Conservation (phyloP, 2,797 vertebrate genomes). For the Enteromius paludinosus region DNA sequence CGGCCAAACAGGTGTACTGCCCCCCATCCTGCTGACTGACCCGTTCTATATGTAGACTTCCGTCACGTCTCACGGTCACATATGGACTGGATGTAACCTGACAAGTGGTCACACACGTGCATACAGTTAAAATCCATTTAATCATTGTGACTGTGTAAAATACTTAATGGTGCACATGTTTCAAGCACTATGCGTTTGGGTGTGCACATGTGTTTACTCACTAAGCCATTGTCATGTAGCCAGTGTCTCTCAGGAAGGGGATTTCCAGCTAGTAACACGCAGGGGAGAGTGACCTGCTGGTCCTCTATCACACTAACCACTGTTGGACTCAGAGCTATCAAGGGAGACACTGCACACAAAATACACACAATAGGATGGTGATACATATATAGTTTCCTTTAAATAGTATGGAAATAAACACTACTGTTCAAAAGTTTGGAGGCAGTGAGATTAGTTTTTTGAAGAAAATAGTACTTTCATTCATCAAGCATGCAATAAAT, state of each 20-base stretch:
- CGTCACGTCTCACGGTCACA: conserved; percentile 85
- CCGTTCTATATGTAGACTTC: conserved; percentile 93
- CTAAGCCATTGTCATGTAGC: conserved; percentile 89
- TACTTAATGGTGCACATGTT: not conserved
- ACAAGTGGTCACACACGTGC: not conserved
- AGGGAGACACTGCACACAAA: conserved; percentile 80
- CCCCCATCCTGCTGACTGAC: conserved; percentile 86
- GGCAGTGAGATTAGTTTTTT: not conserved
- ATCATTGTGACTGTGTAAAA: not conserved
- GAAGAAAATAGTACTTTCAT: not conserved
- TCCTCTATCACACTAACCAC: conserved; percentile 88
- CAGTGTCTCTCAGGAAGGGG: conserved; percentile 92
- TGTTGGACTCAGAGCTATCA: conserved; percentile 88
- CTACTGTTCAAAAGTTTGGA: not conserved
- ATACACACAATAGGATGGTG: conserved; percentile 51
- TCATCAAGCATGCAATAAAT: not conserved
- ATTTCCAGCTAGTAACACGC: conserved; percentile 90
- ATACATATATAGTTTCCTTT: conserved; percentile 16
- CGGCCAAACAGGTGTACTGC: conserved; percentile 90
- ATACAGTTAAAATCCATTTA: conserved; percentile 4
- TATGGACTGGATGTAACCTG: conserved; percentile 90
- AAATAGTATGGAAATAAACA: conserved; percentile 17
- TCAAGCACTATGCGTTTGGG: not conserved
- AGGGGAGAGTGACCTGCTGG: conserved; percentile 91
- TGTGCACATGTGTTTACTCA: conserved; percentile 69